Base-by-base conservation (phyloP, 2,888 invertebrate genomes). In the Synergus japonicus region DNA sequence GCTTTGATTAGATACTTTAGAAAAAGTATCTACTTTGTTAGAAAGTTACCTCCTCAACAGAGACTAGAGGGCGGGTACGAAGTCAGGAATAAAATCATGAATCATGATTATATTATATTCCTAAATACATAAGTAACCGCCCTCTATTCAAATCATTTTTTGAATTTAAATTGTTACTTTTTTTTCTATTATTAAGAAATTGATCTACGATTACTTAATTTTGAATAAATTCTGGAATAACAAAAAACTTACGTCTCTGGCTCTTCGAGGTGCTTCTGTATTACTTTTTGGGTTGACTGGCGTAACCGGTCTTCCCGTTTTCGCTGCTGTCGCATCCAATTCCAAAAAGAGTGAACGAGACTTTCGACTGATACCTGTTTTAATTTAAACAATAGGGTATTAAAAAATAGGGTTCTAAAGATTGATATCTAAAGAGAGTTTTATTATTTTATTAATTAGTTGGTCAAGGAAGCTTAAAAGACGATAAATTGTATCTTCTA, bases 291-390 rank as follows among this genome's bases (percentile, higher is more conserved):
- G 88, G 67, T 93, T 92, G 10, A 94, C 93, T 3, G 95, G 94
- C 5, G 95, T 94, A 1, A 95, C 93, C 76, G 94, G 93, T 54
- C 95, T 94, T 37, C 94, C 93, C 77, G 94, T 92, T 93, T 94
- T 96, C 89, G 88, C 95, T 22, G 94, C 95, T 79, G 95, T 95
- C 0, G 97, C 97, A 91, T 98, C 97, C 85, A 98, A 93, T 92
- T 97, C 96, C 92, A 97, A 92, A 93, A 98, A 98, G 84, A 97
- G 94, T 43, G 96, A 96, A 18, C 97, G 95, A 0, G 97, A 97
- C 91, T 97, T 96, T 93, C 97, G 97, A 88, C 97, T 96, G 85
- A 97, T 97, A 85, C 96, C 97, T 97, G 91, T 22, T 85, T 73
- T 12, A 77, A 79, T 76, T 41, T 18, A 37, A 66, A 64, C 12